phyloP scores from a whole-genome alignment of 2,797 vertebrate species.

The Meda fulgida region DNA sequence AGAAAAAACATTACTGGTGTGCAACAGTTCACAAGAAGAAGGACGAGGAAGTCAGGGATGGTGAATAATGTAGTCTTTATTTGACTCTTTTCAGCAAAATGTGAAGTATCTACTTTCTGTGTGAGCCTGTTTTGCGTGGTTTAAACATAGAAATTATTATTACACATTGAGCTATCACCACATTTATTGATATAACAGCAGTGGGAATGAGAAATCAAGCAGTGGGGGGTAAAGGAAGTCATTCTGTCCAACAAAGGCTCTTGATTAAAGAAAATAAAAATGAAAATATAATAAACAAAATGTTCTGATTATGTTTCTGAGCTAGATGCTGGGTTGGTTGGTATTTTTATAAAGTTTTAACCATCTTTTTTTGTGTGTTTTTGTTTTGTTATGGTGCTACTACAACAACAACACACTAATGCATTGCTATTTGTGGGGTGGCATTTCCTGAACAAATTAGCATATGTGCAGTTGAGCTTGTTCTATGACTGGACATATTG shows the following conservation, averaged over 20 bases:
- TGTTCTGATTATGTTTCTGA: slow-evolving; percentile 5
- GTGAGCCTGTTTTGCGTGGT: neutral
- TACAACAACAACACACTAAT: neutral
- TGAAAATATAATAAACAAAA: neutral
- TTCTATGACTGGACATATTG: slow-evolving; percentile 3
- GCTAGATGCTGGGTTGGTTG: neutral
- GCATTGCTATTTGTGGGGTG: neutral
- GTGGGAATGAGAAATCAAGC: neutral
- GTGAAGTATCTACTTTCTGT: slow-evolving; percentile 2
- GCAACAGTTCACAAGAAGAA: too few species aligned
- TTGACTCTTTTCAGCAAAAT: neutral
- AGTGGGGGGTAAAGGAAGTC: neutral
- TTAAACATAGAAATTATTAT: slow-evolving; percentile 1
- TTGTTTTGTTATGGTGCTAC: neutral
- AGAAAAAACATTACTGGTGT: too few species aligned
- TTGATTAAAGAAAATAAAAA: slow-evolving; percentile 11
- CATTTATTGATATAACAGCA: neutral
- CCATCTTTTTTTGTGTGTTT: neutral
- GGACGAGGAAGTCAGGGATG: too few species aligned
- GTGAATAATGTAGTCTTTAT: too few species aligned
- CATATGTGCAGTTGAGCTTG: neutral
- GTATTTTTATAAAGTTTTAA: neutral
- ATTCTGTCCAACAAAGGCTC: neutral
- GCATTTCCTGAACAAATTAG: neutral
- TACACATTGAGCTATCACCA: neutral